A percentile compares a stretch with the other conserved stretches of the same genome.
Evolutionary conservation across 2,113 vertebrate species (phyloP).

Genomic region (Hipposideros armiger): DNA sequence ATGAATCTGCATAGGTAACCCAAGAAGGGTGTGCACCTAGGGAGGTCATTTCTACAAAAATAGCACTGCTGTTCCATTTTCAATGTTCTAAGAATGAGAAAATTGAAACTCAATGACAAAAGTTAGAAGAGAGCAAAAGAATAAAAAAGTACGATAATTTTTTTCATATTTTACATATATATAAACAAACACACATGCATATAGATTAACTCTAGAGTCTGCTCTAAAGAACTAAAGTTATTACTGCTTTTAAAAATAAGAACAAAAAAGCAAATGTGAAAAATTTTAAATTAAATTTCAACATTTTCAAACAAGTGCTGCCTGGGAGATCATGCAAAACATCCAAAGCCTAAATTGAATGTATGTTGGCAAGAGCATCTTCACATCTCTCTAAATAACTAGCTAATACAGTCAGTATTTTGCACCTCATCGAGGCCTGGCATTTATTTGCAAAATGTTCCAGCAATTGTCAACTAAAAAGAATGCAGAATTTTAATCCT

Average conservation of each 20-base stretch:
- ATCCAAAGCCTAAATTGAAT: slow-evolving; percentile 77
- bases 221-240: slow-evolving; percentile 42
- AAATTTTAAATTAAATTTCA: slow-evolving; percentile 79
- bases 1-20: not conserved
- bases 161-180: slow-evolving; percentile 7
- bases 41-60: slow-evolving; percentile 48
- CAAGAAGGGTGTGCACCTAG: not conserved
- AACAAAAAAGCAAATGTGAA: slow-evolving; percentile 58
- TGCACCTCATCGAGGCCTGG: slow-evolving; percentile 71
- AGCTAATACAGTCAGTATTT: slow-evolving; percentile 78
- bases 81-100: slow-evolving; percentile 32
- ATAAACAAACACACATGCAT: not conserved
- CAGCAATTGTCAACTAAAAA: slow-evolving; percentile 74
- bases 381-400: slow-evolving; percentile 82
- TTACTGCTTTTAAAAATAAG: slow-evolving; percentile 67
- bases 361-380: slow-evolving; percentile 76
- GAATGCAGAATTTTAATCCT: slow-evolving; percentile 77
- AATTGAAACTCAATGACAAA: slow-evolving; percentile 59
- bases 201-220: slow-evolving; percentile 51
- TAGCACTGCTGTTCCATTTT: not conserved
- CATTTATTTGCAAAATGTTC: slow-evolving; percentile 79
- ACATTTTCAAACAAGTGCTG: slow-evolving; percentile 76
- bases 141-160: slow-evolving; percentile 17
- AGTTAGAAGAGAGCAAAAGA: slow-evolving; percentile 26
- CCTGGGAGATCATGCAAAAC: slow-evolving; percentile 72